Conservation (phyloP, 2,113 vertebrate genomes). For the Craseonycteris thonglongyai region DNA sequence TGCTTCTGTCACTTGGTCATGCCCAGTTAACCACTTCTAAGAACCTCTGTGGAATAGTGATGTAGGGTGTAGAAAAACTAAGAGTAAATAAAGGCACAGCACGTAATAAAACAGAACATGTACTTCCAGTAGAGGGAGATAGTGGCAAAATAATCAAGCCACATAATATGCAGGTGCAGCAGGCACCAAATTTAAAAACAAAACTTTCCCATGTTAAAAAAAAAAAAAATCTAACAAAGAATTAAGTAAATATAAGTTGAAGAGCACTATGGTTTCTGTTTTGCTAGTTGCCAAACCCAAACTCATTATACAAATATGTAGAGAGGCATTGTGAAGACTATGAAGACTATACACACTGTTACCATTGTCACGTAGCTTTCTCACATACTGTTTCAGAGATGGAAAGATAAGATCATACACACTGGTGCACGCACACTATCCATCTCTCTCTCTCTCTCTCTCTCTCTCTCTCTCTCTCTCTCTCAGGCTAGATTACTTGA, state of each 20-base stretch:
- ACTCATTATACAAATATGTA: background rate
- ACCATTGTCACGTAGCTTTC: background rate
- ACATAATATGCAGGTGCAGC: background rate
- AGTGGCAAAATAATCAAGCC: constrained; percentile 28
- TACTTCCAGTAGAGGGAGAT: constrained; percentile 50
- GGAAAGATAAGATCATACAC: background rate
- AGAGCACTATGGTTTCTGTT: background rate
- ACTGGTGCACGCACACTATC: too few species aligned
- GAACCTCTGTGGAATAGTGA: background rate
- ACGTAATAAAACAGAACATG: background rate
- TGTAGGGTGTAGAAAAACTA: background rate
- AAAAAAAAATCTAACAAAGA: background rate
- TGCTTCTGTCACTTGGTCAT: background rate
- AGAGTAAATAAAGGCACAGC: background rate
- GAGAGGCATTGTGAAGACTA: background rate
- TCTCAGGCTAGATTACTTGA: background rate
- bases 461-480: background rate
- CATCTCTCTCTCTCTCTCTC: background rate
- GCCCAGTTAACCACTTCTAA: background rate
- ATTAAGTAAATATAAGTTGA: background rate
- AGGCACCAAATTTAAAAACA: background rate
- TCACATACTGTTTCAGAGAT: background rate
- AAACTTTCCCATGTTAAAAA: background rate
- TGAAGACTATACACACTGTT: background rate
- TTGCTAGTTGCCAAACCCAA: background rate